phyloP scores from a whole-genome alignment of 2,113 vertebrate species.

The Argyrosomus japonicus region DNA sequence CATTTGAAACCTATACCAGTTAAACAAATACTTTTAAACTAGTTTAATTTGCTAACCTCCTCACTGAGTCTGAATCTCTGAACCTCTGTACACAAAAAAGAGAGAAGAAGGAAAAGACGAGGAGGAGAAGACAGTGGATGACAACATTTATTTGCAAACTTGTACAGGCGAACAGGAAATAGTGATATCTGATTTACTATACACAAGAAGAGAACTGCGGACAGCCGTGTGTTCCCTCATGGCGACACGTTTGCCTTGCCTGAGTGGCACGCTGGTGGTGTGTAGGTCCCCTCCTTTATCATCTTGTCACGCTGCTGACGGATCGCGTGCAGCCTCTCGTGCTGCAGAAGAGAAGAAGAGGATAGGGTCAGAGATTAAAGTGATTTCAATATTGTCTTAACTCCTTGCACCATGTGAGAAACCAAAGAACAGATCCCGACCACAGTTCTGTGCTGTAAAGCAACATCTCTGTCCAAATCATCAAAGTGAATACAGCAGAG shows the following conservation, averaged over 20 bases:
- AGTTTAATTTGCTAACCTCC: neutral
- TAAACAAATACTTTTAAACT: neutral
- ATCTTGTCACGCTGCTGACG: conserved; percentile 87
- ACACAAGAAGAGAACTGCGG: conserved; percentile 38
- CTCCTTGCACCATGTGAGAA: neutral
- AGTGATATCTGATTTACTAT: conserved; percentile 61
- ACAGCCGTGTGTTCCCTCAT: conserved; percentile 10
- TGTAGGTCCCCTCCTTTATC: conserved; percentile 91
- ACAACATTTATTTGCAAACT: conserved; percentile 79
- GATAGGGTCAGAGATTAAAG: neutral
- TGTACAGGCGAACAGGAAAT: conserved; percentile 59
- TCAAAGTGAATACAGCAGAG: too few relatives aligned
- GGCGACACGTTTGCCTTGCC: conserved; percentile 36
- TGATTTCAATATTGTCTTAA: neutral
- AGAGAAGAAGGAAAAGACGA: neutral
- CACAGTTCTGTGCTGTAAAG: neutral
- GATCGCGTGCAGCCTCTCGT: conserved; percentile 79
- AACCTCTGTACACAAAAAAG: neutral
- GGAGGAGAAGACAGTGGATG: neutral
- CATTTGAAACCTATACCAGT: neutral
- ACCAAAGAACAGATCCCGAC: neutral
- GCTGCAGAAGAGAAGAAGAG: conserved; percentile 74
- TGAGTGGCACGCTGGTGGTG: conserved; percentile 82
- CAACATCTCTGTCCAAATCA: neutral
- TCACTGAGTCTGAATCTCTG: neutral